Percentiles rank a stretch among this genome's conserved stretches.
Conservation (phyloP, 2,113 vertebrate species). For the Lanius ludovicianus region DNA sequence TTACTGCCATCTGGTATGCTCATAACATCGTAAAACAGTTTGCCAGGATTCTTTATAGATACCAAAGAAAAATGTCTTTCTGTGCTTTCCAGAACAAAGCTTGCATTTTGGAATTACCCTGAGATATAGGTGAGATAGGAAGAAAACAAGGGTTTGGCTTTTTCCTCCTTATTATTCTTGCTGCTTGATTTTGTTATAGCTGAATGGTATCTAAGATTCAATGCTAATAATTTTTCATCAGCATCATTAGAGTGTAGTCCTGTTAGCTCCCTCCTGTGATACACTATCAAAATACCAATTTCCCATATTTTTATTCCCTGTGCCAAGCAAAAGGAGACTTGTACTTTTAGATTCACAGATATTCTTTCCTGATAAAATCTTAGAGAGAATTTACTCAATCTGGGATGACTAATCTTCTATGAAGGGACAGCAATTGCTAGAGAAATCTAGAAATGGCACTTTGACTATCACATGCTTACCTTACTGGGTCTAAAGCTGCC, state of each 20-base stretch:
- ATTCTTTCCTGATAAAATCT: neutral
- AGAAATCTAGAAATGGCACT: neutral
- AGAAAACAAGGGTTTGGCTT: neutral
- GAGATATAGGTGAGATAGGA: neutral
- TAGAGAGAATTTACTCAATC: neutral
- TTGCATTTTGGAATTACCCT: neutral
- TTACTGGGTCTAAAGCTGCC: neutral
- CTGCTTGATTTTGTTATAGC: neutral
- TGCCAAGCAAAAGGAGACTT: neutral
- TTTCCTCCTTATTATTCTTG: neutral
- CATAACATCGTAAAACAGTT: neutral
- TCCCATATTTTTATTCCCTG: neutral
- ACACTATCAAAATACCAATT: neutral
- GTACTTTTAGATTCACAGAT: neutral
- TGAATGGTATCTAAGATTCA: neutral
- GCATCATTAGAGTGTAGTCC: neutral
- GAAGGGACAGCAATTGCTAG: neutral
- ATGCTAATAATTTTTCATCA: neutral
- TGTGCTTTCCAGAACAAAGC: neutral
- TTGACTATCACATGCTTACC: neutral
- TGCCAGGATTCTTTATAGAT: neutral
- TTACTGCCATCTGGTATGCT: neutral
- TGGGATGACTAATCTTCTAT: neutral
- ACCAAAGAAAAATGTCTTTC: neutral
- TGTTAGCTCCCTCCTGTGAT: neutral